phyloP scores from a whole-genome alignment of 2,888 invertebrate species.

The Noctua pronuba region DNA sequence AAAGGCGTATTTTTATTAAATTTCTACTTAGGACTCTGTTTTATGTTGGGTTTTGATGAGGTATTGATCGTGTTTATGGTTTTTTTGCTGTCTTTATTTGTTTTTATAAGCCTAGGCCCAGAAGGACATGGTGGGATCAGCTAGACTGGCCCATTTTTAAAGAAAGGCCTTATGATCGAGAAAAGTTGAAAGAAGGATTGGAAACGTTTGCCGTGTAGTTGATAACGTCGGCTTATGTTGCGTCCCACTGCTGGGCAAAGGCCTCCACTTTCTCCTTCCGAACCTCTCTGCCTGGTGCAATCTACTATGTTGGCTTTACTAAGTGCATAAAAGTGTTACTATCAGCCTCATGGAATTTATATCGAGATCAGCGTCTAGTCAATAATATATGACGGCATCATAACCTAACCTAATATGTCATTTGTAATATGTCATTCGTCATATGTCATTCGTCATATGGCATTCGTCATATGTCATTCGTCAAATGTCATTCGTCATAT shows the following conservation, averaged over 20 bases:
- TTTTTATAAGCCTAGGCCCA: background rate
- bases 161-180: background rate
- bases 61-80: slow-evolving; percentile 19
- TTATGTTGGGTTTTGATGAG: slow-evolving; percentile 34
- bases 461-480: too few species aligned
- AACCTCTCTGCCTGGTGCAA: background rate
- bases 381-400: too few species aligned
- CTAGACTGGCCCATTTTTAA: background rate
- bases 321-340: too few species aligned
- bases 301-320: too few species aligned
- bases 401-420: too few species aligned
- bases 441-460: too few species aligned
- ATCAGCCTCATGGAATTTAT: too few species aligned
- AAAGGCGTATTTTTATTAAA: slow-evolving; percentile 60
- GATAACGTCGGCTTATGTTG: too few species aligned
- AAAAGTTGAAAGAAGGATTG: background rate
- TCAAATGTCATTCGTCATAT: background rate
- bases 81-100: background rate
- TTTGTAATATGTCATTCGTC: too few species aligned
- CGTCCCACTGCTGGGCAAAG: too few species aligned
- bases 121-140: background rate
- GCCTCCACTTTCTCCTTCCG: too few species aligned
- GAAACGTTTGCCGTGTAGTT: background rate
- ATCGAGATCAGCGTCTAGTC: too few species aligned
- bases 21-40: slow-evolving; percentile 31